These are phyloP conservation scores for Vanacampus margaritifer DNA, from an alignment of 2,113 vertebrate genomes.

Conservation along the genomic window DNA sequence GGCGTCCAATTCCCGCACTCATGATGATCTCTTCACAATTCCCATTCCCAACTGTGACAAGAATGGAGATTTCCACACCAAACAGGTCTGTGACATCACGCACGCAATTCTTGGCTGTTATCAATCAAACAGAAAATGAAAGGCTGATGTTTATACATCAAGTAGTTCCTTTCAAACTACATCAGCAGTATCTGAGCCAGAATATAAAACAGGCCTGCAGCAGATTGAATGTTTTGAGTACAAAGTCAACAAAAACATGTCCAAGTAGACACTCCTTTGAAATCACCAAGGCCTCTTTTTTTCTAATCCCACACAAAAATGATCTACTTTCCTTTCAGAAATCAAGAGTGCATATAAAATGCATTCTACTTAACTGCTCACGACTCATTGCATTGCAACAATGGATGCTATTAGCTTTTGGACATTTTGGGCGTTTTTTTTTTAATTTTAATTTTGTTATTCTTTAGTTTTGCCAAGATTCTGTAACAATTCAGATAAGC, in stretches of 20 bases:
- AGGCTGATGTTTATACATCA: conserved; percentile 29
- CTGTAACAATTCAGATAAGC: conserved; percentile 47
- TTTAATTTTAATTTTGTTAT: conserved; percentile 8
- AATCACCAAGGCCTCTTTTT: conserved; percentile 30
- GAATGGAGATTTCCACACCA: conserved; percentile 88
- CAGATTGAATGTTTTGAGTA: conserved; percentile 38
- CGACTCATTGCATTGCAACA: conserved; percentile 26
- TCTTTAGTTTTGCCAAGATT: conserved; percentile 27
- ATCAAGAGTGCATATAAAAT: conserved; percentile 21
- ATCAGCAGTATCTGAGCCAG: conserved; percentile 34
- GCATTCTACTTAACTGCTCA: conserved; percentile 28
- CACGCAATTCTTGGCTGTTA: background rate
- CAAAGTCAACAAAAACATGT: conserved; percentile 46
- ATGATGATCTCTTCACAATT: conserved; percentile 86
- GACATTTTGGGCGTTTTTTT: conserved; percentile 24
- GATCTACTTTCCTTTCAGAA: conserved; percentile 32
- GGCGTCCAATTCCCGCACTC: conserved; percentile 83
- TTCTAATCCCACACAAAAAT: conserved; percentile 43
- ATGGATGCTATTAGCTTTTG: conserved; percentile 50
- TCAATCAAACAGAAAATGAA: conserved; percentile 34
- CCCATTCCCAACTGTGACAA: conserved; percentile 94
- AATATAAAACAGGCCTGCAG: conserved; percentile 31
- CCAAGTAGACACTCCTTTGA: conserved; percentile 32
- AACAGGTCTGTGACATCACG: conserved; percentile 77
- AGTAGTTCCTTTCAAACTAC: conserved; percentile 25